Evolutionary conservation across 2,888 invertebrate species (phyloP).

Genomic region (Empis livida): DNA sequence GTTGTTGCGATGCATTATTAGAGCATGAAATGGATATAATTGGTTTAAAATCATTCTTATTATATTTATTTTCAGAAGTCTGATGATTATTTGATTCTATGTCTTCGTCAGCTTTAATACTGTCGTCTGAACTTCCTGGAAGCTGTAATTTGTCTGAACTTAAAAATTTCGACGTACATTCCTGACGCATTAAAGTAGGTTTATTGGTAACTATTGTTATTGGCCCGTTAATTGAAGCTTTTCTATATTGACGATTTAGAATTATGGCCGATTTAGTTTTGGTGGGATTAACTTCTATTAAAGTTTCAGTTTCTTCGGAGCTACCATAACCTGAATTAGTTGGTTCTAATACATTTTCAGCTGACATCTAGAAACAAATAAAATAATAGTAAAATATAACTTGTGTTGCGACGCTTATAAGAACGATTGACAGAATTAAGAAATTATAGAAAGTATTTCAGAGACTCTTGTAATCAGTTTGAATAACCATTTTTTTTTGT

Average conservation of each 20-base stretch:
- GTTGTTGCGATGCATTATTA: slow-evolving; percentile 42
- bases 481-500: too few species aligned
- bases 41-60: not conserved
- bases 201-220: slow-evolving; percentile 46
- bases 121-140: slow-evolving; percentile 67
- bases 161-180: slow-evolving; percentile 65
- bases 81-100: slow-evolving; percentile 37
- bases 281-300: slow-evolving; percentile 44
- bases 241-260: slow-evolving; percentile 29
- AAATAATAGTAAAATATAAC: slow-evolving; percentile 2
- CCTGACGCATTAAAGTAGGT: slow-evolving; percentile 74
- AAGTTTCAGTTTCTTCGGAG: slow-evolving; percentile 71
- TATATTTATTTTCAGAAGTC: not conserved
- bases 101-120: slow-evolving; percentile 47
- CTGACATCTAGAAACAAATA: slow-evolving; percentile 30
- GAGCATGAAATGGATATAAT: not conserved
- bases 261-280: slow-evolving; percentile 31
- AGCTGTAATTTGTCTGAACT: slow-evolving; percentile 58
- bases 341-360: slow-evolving; percentile 41
- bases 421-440: too few species aligned
- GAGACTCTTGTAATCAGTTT: too few species aligned
- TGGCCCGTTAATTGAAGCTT: slow-evolving; percentile 31
- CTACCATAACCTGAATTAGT: slow-evolving; percentile 57
- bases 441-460: too few species aligned
- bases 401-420: too few species aligned